phyloP scores from a whole-genome alignment of 2,888 invertebrate genomes.

The Hololepta plana region DNA sequence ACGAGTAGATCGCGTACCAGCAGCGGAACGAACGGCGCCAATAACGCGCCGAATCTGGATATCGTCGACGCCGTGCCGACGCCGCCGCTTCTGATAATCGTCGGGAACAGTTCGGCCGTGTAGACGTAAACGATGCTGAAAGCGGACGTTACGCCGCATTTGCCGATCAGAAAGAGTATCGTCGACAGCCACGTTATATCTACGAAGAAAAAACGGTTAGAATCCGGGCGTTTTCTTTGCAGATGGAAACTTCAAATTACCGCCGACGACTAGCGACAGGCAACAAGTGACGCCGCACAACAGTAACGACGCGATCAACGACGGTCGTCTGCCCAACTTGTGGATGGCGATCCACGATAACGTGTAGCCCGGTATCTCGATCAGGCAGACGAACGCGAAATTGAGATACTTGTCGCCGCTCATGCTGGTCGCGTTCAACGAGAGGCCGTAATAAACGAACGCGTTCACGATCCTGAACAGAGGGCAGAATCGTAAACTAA shows the following conservation, averaged over 20 bases:
- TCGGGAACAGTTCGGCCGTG: constrained; percentile 36
- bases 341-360: constrained; percentile 33
- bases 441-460: constrained; percentile 50
- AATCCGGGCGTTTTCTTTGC: no score
- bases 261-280: no score
- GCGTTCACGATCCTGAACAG: constrained; percentile 38
- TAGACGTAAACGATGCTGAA: constrained; percentile 46
- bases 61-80: constrained; percentile 40
- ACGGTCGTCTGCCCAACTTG: constrained; percentile 31
- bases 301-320: constrained; percentile 32
- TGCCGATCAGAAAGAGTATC: constrained; percentile 38
- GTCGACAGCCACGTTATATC: constrained; percentile 34
- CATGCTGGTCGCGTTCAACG: constrained; percentile 43
- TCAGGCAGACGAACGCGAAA: constrained; percentile 39
- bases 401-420: constrained; percentile 50
- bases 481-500: background rate
- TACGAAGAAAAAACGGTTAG: constrained; percentile 17
- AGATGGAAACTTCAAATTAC: no score
- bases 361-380: constrained; percentile 41
- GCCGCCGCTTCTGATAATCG: constrained; percentile 35
- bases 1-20: constrained; percentile 25
- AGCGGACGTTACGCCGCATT: constrained; percentile 42
- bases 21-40: constrained; percentile 41
- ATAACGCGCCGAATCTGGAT: constrained; percentile 38
- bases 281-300: constrained; percentile 34